Evolutionary conservation across 2,888 invertebrate genomes (phyloP).

Genomic region (Orthosia gracilis): DNA sequence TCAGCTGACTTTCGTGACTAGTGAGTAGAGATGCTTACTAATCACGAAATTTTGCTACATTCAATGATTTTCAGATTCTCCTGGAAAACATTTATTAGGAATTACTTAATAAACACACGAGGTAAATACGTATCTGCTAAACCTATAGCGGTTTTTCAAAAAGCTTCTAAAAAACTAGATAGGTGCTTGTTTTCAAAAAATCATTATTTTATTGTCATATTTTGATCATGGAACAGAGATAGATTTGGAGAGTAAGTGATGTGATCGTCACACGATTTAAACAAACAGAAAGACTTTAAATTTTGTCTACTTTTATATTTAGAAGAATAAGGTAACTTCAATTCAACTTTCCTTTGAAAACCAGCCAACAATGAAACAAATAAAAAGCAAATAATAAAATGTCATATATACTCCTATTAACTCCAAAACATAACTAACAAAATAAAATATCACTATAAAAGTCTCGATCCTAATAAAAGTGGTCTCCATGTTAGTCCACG

Average conservation of each 20-base stretch:
- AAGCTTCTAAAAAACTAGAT: not conserved
- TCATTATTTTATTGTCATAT: not conserved
- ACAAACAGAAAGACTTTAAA: not conserved
- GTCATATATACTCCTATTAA: constrained; percentile 2
- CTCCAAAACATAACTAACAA: constrained; percentile 19
- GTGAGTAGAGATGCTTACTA: too few species aligned
- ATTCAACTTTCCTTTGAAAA: not conserved
- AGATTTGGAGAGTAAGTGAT: not conserved
- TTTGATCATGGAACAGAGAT: not conserved
- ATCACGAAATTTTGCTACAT: not conserved
- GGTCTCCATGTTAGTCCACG: constrained; percentile 73
- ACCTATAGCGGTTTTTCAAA: not conserved
- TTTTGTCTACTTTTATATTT: not conserved
- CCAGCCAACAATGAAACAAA: constrained; percentile 15
- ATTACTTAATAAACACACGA: too few species aligned
- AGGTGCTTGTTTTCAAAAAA: not conserved
- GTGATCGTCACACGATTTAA: not conserved
- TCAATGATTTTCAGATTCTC: not conserved
- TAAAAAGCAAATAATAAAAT: constrained; percentile 9
- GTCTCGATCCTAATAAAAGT: constrained; percentile 61
- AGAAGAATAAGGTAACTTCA: not conserved
- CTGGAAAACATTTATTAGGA: not conserved
- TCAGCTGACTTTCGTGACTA: too few species aligned
- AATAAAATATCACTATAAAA: constrained; percentile 53
- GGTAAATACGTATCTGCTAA: not conserved